Conservation (phyloP, 2,113 vertebrate species). For the Scomber colias region DNA sequence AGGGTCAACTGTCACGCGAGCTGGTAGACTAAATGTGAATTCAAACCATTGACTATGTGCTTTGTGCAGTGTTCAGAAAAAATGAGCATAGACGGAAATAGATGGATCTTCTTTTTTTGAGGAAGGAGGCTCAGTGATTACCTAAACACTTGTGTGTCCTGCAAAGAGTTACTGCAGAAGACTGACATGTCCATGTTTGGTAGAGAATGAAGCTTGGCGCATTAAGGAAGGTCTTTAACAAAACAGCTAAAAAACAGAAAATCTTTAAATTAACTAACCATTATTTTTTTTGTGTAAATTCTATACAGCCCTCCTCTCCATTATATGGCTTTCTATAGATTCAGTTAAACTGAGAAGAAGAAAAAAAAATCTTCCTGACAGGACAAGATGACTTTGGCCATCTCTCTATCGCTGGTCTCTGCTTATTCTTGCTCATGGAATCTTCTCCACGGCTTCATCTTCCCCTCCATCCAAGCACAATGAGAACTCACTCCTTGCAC, state of each 20-base stretch:
- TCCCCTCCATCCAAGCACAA: conserved; percentile 8
- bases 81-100: neutral
- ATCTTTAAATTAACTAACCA: neutral
- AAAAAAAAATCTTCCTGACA: conserved; percentile 7
- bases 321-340: neutral
- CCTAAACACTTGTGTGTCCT: too few relatives aligned
- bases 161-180: too few relatives aligned
- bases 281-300: too few relatives aligned
- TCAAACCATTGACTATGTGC: neutral
- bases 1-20: neutral
- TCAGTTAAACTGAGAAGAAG: conserved; percentile 1
- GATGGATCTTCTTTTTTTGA: too few relatives aligned
- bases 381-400: conserved; percentile 3
- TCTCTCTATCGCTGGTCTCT: neutral
- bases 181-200: neutral
- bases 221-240: neutral
- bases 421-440: conserved; percentile 18
- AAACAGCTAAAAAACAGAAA: neutral
- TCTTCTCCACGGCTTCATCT: conserved; percentile 27
- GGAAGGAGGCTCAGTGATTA: too few relatives aligned
- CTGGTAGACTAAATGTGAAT: neutral
- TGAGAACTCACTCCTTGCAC: conserved; percentile 25
- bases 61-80: neutral
- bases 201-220: neutral
- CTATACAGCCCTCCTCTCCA: neutral